Evolutionary conservation across 2,888 invertebrate genomes (phyloP), one percentile per base, ranked within the genome.

Genomic region (Frankliniella intonsa): DNA sequence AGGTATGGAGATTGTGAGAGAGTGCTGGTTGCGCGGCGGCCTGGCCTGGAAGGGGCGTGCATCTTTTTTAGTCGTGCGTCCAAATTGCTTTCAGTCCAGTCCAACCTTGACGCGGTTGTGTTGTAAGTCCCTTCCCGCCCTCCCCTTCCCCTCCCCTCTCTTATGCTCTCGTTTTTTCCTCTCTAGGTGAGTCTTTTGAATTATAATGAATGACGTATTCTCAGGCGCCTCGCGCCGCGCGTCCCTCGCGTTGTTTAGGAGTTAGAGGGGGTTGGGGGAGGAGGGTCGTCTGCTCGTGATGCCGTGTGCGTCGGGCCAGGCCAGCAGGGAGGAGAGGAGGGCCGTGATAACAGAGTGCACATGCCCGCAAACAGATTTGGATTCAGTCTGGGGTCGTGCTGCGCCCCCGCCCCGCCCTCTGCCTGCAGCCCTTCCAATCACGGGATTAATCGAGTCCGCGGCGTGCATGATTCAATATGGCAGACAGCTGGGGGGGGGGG

Each of bases 381-480:
- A 55, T 55, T 69, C 22, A 69, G n/a, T n/a, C 11, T 22, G 11
- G n/a, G n/a, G 11, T 22, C 7, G 69, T 19, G 3, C 69, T 0
- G 0, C 69, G 22, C 11, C 69, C 22, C 22, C 22, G 11, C 69
- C 22, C 22, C n/a, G 38, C 38, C 38, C 38, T 38, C 38, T 38
- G 38, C 38, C 38, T 38, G 38, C 38, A 38, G 38, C 38, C 38
- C 38, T 38, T 38, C 38, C 69, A 76, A 76, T 76, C 69, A 22
- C 22, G 10, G 69, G 69, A 25, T 25, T 76, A 76, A 76, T 76
- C 22, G 25, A 76, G 69, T 25, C 25, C 11, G 25, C 25, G 69
- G 69, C 69, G 69, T 25, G 69, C 69, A 76, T 76, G 69, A 76
- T 76, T 76, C 69, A 76, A 76, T 76, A 76, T 22, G 69, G 69